Percentiles rank a stretch among this genome's conserved stretches.
These are phyloP conservation scores for Odobenus rosmarus DNA, from an alignment of 2,113 vertebrate species.

Conservation along the genomic window DNA sequence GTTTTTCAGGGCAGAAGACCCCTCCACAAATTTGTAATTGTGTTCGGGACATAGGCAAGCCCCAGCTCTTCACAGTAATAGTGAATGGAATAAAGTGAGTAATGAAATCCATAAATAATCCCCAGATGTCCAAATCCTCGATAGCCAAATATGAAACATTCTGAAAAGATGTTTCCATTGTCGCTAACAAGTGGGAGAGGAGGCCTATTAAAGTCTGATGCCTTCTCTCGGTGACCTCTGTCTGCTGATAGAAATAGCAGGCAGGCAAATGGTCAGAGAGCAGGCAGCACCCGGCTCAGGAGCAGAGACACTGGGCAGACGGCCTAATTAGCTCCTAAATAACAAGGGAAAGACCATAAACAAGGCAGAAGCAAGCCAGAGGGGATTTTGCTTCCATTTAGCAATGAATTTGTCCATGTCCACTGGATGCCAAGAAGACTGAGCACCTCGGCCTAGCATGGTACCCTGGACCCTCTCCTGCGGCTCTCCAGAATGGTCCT, in stretches of 20 bases:
- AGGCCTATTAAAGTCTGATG: constrained; percentile 31
- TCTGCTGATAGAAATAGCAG: constrained; percentile 34
- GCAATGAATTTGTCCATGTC: not conserved
- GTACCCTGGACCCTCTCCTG: not conserved
- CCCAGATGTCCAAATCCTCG: not conserved
- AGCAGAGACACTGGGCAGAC: not conserved
- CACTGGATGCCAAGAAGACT: not conserved
- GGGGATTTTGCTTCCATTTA: not conserved
- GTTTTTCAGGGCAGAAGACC: not conserved
- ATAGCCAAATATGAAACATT: constrained; percentile 27
- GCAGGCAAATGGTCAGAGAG: constrained; percentile 8
- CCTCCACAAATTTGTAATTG: constrained; percentile 1
- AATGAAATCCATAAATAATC: constrained; percentile 63
- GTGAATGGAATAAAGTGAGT: not conserved
- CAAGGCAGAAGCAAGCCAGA: not conserved
- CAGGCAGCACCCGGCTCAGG: not conserved
- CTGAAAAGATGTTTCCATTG: constrained; percentile 24
- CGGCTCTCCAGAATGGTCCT: not conserved
- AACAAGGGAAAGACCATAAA: constrained; percentile 2
- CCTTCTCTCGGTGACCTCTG: not conserved
- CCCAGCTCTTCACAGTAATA: not conserved
- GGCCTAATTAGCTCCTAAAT: constrained; percentile 24
- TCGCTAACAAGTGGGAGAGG: constrained; percentile 27
- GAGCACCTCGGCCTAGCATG: not conserved
- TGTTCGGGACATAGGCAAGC: not conserved